Percentiles rank a stretch among this genome's conserved stretches.
phyloP scores from a whole-genome alignment of 1,140 invertebrate genomes.

The Phymastichus coffea region DNA sequence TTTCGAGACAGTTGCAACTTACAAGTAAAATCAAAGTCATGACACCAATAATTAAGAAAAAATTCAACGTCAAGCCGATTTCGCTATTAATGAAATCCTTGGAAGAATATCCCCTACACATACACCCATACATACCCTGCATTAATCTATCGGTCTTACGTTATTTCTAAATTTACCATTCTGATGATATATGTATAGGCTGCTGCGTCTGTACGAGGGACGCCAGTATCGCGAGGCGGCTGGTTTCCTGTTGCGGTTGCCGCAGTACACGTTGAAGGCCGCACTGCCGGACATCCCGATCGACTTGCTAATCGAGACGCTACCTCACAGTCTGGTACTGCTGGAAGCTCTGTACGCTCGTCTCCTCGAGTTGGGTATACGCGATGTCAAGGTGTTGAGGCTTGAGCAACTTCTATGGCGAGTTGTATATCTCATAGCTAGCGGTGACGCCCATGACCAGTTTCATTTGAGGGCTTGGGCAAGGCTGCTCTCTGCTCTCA shows the following conservation, averaged over 20 bases:
- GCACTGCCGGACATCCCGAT: conserved; percentile 79
- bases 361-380: conserved; percentile 36
- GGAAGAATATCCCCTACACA: too few species aligned
- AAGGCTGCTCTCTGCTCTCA: conserved; percentile 51
- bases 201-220: conserved; percentile 76
- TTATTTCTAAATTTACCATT: too few species aligned
- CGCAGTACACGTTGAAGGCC: conserved; percentile 69
- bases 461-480: conserved; percentile 39
- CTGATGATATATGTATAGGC: too few species aligned
- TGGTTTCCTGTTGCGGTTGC: conserved; percentile 72
- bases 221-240: conserved; percentile 79
- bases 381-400: conserved; percentile 43
- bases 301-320: conserved; percentile 81
- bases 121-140: too few species aligned
- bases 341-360: conserved; percentile 76
- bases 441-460: conserved; percentile 38
- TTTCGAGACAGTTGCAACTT: too few species aligned
- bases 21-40: too few species aligned
- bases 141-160: too few species aligned
- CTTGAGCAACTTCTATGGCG: conserved; percentile 46
- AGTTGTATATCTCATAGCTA: conserved; percentile 44
- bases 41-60: too few species aligned
- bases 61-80: too few species aligned
- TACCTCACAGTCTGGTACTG: conserved; percentile 82
- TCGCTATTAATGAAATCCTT: too few species aligned